Evolutionary conservation across 2,888 invertebrate species (phyloP).

Genomic region (Enoplolaimus lenunculus): DNA sequence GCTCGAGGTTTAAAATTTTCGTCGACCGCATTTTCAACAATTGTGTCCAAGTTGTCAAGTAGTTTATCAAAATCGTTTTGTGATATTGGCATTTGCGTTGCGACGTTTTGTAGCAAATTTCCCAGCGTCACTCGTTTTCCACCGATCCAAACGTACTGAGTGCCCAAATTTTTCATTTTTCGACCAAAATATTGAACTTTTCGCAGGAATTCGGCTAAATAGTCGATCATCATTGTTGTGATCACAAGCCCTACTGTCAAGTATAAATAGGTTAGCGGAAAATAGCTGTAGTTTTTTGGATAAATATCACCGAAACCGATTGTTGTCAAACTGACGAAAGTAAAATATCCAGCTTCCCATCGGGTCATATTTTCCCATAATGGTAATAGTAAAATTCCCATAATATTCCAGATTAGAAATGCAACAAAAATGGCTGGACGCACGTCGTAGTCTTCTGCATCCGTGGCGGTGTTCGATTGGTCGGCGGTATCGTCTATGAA

Average conservation of each 20-base stretch:
- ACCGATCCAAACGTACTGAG: background rate
- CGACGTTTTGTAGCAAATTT: too few relatives aligned
- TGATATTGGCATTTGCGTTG: too few relatives aligned
- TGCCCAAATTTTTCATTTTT: slow-evolving; percentile 1
- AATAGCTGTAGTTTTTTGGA: background rate
- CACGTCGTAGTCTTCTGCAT: too few relatives aligned
- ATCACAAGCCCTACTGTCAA: slow-evolving; percentile 1
- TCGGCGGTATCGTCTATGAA: too few relatives aligned
- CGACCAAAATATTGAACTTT: background rate
- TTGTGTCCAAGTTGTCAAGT: too few relatives aligned
- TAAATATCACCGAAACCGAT: too few relatives aligned
- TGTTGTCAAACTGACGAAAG: slow-evolving; percentile 9
- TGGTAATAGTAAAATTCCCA: background rate
- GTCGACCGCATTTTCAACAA: too few relatives aligned
- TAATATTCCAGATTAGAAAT: background rate
- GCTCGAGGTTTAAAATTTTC: too few relatives aligned
- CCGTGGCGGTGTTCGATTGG: too few relatives aligned
- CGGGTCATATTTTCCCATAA: background rate
- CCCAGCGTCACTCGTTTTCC: background rate
- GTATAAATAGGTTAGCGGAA: background rate
- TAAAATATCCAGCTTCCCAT: background rate
- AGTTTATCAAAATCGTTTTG: too few relatives aligned
- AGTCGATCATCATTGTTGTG: slow-evolving; percentile 7
- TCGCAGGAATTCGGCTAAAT: slow-evolving; percentile 2
- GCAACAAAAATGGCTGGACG: too few relatives aligned